phyloP scores from a whole-genome alignment of 2,113 vertebrate genomes.

The Ciconia maguari region DNA sequence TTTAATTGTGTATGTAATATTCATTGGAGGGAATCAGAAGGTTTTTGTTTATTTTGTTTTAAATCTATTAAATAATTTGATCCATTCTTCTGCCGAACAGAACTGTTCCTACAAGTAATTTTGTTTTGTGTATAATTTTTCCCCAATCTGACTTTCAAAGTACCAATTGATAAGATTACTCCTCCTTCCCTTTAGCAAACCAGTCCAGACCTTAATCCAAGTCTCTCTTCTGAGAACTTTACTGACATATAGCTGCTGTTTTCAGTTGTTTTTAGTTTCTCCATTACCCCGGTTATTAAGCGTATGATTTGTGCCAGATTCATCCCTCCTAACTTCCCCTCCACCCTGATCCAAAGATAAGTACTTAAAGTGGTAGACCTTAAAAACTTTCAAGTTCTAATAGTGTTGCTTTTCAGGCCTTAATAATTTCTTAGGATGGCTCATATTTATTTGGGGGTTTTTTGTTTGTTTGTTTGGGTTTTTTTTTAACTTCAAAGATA shows the following conservation, averaged over 20 bases:
- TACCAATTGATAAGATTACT: neutral
- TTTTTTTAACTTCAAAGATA: neutral
- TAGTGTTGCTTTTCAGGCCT: neutral
- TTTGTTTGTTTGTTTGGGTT: neutral
- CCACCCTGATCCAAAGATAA: neutral
- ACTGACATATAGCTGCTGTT: neutral
- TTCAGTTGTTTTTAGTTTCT: neutral
- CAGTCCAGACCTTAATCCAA: neutral
- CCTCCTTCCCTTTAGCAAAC: neutral
- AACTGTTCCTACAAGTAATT: neutral
- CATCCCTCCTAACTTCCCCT: neutral
- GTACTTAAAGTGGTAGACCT: neutral
- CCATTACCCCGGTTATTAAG: neutral
- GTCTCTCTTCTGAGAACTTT: neutral
- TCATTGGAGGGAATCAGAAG: neutral
- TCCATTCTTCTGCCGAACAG: neutral
- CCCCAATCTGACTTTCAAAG: neutral
- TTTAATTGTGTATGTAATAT: neutral
- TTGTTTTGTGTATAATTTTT: neutral
- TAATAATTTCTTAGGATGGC: neutral
- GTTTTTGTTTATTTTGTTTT: neutral
- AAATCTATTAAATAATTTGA: neutral
- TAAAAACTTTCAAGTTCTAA: neutral
- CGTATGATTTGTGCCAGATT: neutral
- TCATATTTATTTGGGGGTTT: neutral